These are phyloP conservation scores for Naja naja DNA, from an alignment of 2,113 vertebrate species.

Conservation along the genomic window DNA sequence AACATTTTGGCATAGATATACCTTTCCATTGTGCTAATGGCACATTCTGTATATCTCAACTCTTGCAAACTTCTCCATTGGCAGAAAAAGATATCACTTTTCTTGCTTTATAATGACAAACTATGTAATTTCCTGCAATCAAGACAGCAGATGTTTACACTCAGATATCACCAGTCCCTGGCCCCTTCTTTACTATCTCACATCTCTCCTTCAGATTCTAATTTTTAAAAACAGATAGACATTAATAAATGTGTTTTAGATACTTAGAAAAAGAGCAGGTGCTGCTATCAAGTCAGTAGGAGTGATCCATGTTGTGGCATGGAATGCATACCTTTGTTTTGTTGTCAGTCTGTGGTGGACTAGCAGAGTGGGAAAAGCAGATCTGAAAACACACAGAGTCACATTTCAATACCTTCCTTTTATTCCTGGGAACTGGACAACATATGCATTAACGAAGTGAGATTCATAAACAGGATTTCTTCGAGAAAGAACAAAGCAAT, in stretches of 20 bases:
- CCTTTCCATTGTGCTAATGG: slow-evolving; percentile 14
- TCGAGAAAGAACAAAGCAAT: background rate
- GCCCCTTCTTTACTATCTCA: background rate
- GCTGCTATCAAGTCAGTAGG: background rate
- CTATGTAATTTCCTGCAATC: slow-evolving; percentile 17
- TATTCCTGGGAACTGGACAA: background rate
- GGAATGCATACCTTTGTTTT: background rate
- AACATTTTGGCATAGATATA: slow-evolving; percentile 16
- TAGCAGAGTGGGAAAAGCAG: background rate
- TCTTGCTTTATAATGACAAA: slow-evolving; percentile 12
- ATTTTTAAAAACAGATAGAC: background rate
- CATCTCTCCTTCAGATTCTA: background rate
- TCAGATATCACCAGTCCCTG: background rate
- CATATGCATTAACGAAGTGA: background rate
- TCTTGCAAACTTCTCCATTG: background rate
- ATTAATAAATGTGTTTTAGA: background rate
- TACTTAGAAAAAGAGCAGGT: slow-evolving; percentile 6
- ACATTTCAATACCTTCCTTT: background rate
- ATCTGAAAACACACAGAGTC: background rate
- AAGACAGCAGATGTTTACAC: slow-evolving; percentile 25
- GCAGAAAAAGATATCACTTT: slow-evolving; percentile 2
- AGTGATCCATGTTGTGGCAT: background rate
- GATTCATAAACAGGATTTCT: background rate
- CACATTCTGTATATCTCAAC: slow-evolving; percentile 12
- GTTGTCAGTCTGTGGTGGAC: background rate